A percentile compares a stretch with the other conserved stretches of the same genome.
Conservation (phyloP, 2,797 vertebrate species). For the Pogonophryne albipinna region DNA sequence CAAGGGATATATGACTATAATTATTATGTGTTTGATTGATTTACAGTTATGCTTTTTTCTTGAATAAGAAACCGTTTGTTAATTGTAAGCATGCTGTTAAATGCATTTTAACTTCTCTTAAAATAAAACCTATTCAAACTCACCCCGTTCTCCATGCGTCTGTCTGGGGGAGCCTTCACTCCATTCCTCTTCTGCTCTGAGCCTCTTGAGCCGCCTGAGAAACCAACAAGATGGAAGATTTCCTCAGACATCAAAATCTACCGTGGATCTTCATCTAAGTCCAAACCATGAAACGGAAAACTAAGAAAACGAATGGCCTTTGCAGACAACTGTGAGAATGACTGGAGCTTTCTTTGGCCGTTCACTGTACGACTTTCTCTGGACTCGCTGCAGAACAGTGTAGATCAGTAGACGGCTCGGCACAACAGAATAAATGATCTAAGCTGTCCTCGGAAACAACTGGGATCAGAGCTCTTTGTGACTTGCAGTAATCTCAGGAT, state of each 20-base stretch:
- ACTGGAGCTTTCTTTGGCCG: slow-evolving; percentile 34
- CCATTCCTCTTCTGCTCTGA: slow-evolving; percentile 93
- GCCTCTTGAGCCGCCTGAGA: slow-evolving; percentile 85
- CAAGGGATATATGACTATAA: background rate
- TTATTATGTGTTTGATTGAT: background rate
- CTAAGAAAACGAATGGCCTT: slow-evolving; percentile 25
- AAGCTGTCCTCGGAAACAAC: slow-evolving; percentile 58
- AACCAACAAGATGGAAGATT: slow-evolving; percentile 39
- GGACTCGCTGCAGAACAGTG: slow-evolving; percentile 9
- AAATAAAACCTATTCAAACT: slow-evolving; percentile 65
- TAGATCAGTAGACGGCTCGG: slow-evolving; percentile 22
- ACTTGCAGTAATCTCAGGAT: slow-evolving; percentile 71
- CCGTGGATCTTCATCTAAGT: slow-evolving; percentile 7
- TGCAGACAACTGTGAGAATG: slow-evolving; percentile 47
- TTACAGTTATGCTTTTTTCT: no score
- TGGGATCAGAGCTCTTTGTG: slow-evolving; percentile 67
- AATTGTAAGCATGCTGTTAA: background rate
- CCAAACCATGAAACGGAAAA: slow-evolving; percentile 30
- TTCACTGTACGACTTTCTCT: slow-evolving; percentile 31
- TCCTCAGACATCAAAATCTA: slow-evolving; percentile 26
- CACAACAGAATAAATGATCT: slow-evolving; percentile 50
- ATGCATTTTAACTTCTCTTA: slow-evolving; percentile 10
- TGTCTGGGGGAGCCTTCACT: slow-evolving; percentile 88
- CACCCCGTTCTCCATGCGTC: slow-evolving; percentile 94
- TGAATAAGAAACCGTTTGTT: background rate